Evolutionary conservation across 2,888 invertebrate species (phyloP).

Genomic region (Anorthoa munda): DNA sequence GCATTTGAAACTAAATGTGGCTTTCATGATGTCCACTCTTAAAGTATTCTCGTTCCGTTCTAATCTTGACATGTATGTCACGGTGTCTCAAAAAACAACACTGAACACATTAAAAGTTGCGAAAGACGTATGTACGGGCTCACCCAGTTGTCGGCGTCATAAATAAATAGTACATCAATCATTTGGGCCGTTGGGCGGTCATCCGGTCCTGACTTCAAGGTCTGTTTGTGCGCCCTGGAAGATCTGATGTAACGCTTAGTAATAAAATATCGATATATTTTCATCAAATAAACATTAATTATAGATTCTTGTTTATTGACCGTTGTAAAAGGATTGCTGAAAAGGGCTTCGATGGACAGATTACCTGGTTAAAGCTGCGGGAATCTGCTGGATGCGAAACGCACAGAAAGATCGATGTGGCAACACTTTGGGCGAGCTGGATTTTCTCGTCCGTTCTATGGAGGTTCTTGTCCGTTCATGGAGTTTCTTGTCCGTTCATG

Average conservation of each 20-base stretch:
- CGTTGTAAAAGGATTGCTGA: background rate
- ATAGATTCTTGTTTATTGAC: background rate
- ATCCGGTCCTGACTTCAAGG: conserved; percentile 62
- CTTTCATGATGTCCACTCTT: background rate
- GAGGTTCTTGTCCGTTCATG: too few species aligned
- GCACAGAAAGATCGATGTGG: too few species aligned
- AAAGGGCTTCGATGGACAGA: conserved; percentile 8
- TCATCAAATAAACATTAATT: conserved; percentile 12
- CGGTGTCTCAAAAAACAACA: conserved; percentile 22
- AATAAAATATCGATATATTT: conserved; percentile 43
- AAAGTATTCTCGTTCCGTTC: conserved; percentile 20
- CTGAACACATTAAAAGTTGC: conserved; percentile 55
- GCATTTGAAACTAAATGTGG: background rate
- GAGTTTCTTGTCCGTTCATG: too few species aligned
- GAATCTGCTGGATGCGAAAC: too few species aligned
- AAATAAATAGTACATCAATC: conserved; percentile 64
- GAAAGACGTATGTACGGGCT: conserved; percentile 51
- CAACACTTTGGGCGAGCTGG: too few species aligned
- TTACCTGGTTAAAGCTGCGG: too few species aligned
- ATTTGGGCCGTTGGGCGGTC: conserved; percentile 44
- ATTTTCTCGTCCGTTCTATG: too few species aligned
- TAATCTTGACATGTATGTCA: conserved; percentile 40
- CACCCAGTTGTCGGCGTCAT: conserved; percentile 51
- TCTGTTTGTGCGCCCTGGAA: conserved; percentile 57
- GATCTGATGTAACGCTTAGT: conserved; percentile 55